These are phyloP conservation scores for Danio choprae DNA, from an alignment of 2,797 vertebrate genomes.

Conservation along the genomic window DNA sequence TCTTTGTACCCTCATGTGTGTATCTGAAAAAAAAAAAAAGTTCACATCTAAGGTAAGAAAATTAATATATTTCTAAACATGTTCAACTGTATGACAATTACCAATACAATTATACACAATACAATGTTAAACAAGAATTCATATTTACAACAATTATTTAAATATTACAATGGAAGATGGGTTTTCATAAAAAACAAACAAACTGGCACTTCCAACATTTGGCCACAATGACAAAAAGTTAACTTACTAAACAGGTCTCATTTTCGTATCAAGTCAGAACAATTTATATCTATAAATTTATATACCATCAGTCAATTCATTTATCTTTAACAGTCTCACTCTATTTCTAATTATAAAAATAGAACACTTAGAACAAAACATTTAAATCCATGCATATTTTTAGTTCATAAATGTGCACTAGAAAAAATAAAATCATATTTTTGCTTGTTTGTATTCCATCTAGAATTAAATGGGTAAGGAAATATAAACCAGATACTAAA, in stretches of 20 bases:
- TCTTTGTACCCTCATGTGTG: neutral
- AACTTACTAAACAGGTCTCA: neutral
- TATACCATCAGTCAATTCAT: neutral
- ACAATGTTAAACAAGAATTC: neutral
- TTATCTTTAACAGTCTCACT: neutral
- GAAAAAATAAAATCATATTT: neutral
- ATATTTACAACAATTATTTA: neutral
- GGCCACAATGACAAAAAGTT: neutral
- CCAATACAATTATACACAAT: slow-evolving; percentile 7
- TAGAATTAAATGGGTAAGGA: neutral
- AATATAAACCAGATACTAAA: neutral
- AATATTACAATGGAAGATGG: neutral
- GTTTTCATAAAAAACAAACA: neutral
- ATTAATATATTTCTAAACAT: neutral
- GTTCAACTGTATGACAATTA: neutral
- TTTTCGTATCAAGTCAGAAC: neutral
- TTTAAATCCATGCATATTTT: neutral
- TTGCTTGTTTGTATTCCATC: neutral
- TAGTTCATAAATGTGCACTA: neutral
- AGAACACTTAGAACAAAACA: slow-evolving; percentile 9
- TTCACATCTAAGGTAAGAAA: neutral
- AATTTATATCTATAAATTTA: too few species aligned
- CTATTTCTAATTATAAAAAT: slow-evolving; percentile 37
- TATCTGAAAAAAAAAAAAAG: neutral
- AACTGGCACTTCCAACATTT: slow-evolving; percentile 2